Percentiles rank a stretch among this genome's conserved stretches.
These are phyloP conservation scores for Reinhardtius hippoglossoides DNA, from an alignment of 2,113 vertebrate species.

Conservation along the genomic window DNA sequence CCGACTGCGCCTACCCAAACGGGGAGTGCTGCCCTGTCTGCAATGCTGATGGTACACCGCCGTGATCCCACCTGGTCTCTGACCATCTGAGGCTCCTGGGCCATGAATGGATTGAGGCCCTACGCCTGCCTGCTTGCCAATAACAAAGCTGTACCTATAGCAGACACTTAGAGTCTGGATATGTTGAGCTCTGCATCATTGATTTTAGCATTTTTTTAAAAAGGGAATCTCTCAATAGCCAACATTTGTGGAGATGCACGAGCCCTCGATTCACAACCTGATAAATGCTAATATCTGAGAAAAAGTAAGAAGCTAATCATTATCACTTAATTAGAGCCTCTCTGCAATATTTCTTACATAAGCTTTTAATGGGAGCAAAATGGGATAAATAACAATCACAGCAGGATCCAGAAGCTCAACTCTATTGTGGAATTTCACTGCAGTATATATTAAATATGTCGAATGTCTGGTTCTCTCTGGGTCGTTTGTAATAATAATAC, in stretches of 20 bases:
- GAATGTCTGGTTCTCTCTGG: background rate
- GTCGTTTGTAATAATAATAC: background rate
- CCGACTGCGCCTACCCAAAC: slow-evolving; percentile 85
- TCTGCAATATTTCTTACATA: background rate
- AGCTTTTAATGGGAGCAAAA: background rate
- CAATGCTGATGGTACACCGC: slow-evolving; percentile 67
- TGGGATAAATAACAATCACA: slow-evolving; percentile 5
- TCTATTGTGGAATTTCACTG: background rate
- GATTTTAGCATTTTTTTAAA: too few relatives aligned
- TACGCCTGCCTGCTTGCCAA: slow-evolving; percentile 39
- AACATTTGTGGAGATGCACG: too few relatives aligned
- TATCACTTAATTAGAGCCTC: background rate
- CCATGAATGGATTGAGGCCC: slow-evolving; percentile 37
- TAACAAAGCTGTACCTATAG: background rate
- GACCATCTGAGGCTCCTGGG: slow-evolving; percentile 22
- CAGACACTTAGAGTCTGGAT: too few relatives aligned
- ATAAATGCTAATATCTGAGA: too few relatives aligned
- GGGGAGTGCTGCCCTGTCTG: slow-evolving; percentile 91
- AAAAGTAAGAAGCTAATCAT: too few relatives aligned
- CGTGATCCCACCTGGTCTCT: slow-evolving; percentile 14
- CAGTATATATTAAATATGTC: background rate
- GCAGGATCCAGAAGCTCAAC: background rate
- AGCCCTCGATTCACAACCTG: too few relatives aligned
- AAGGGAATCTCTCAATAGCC: too few relatives aligned
- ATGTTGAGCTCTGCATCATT: too few relatives aligned